These are phyloP conservation scores for Elegia similella DNA, from an alignment of 2,888 invertebrate species.

Conservation along the genomic window DNA sequence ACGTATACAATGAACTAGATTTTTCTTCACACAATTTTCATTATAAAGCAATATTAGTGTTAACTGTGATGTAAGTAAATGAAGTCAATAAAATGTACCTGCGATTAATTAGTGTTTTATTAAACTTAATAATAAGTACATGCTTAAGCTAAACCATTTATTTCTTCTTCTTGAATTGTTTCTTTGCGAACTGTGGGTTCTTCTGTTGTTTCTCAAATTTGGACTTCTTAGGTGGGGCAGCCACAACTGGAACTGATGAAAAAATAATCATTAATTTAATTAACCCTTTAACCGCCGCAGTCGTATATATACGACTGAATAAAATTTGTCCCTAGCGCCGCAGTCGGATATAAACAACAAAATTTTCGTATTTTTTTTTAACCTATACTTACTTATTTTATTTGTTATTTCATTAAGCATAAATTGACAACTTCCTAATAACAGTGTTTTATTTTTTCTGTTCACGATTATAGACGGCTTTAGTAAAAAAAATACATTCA, in stretches of 20 bases:
- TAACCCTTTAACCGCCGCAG: no score
- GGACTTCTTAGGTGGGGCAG: slow-evolving; percentile 47
- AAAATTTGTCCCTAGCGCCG: no score
- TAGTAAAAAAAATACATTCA: no score
- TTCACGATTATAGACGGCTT: no score
- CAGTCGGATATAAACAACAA: no score
- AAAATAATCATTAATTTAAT: slow-evolving; percentile 1
- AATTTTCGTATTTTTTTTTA: no score
- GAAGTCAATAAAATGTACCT: slow-evolving; percentile 43
- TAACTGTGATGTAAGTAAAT: slow-evolving; percentile 20
- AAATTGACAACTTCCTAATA: no score
- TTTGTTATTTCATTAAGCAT: no score
- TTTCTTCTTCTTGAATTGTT: slow-evolving; percentile 64
- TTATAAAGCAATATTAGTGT: slow-evolving; percentile 21
- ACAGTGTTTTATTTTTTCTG: no score
- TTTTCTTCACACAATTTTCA: slow-evolving; percentile 18
- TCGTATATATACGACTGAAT: no score
- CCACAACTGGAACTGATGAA: slow-evolving; percentile 43
- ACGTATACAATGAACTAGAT: slow-evolving; percentile 1
- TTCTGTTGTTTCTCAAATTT: slow-evolving; percentile 63
- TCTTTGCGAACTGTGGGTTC: slow-evolving; percentile 47
- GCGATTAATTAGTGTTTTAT: slow-evolving; percentile 30
- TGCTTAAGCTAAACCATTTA: slow-evolving; percentile 29
- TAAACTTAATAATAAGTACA: slow-evolving; percentile 14
- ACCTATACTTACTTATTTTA: no score